A percentile compares a stretch with the other conserved stretches of the same genome.
phyloP scores from a whole-genome alignment of 1,140 invertebrate species.

The Alviniconcha marisindica region DNA sequence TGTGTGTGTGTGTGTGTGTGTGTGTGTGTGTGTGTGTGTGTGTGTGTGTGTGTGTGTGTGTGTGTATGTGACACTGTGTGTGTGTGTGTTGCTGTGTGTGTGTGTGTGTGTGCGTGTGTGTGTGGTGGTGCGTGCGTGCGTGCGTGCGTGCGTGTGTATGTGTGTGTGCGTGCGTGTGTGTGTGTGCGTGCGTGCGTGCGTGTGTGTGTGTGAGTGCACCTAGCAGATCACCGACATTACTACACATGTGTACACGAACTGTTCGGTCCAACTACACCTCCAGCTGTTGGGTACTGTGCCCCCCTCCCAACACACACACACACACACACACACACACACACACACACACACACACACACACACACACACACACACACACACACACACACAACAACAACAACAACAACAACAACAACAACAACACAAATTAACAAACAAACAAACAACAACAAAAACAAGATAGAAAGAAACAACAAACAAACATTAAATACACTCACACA shows the following conservation, averaged over 20 bases:
- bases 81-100: background rate
- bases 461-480: no score
- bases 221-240: no score
- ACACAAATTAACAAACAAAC: no score
- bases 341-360: background rate
- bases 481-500: no score
- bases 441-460: no score
- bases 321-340: background rate
- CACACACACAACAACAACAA: background rate
- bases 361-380: no score
- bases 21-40: slow-evolving; percentile 14
- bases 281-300: background rate
- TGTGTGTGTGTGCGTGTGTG: background rate
- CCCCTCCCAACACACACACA: background rate
- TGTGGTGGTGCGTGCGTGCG: background rate
- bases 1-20: background rate
- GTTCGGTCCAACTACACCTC: no score
- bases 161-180: background rate
- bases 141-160: slow-evolving; percentile 4
- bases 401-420: no score
- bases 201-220: slow-evolving; percentile 5
- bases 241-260: no score
- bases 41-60: slow-evolving; percentile 16
- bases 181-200: background rate
- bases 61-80: background rate